Evolutionary conservation across 30 jellyfish, hydroid and myxozoan genomes (phyloP).

Genomic region (Aurelia aurita complex sp. Pacific): DNA sequence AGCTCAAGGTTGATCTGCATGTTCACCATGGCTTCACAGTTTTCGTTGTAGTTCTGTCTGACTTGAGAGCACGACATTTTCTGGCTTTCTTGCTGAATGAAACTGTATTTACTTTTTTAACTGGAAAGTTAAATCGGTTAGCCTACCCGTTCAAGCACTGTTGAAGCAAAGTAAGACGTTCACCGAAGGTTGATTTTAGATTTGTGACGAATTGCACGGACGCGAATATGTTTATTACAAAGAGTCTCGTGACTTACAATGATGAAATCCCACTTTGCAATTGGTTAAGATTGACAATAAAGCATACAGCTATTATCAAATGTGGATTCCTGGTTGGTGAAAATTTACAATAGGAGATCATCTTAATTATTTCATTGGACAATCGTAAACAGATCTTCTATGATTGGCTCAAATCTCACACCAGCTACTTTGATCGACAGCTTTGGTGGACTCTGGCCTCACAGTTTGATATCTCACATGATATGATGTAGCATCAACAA

Average conservation of each 20-base stretch:
- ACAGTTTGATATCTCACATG: too few relatives aligned
- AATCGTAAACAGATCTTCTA: not conserved
- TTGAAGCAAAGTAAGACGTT: slow-evolving; percentile 80
- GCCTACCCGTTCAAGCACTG: slow-evolving; percentile 92
- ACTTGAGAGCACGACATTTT: slow-evolving; percentile 65
- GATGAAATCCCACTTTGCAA: too few relatives aligned
- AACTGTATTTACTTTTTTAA: too few relatives aligned
- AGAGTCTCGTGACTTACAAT: not conserved
- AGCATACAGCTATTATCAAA: too few relatives aligned
- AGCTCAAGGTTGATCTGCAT: slow-evolving; percentile 94
- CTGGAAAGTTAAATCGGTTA: slow-evolving; percentile 6
- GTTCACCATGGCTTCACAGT: slow-evolving; percentile 96
- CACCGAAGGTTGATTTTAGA: slow-evolving; percentile 10
- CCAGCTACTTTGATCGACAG: too few relatives aligned
- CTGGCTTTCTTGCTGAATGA: not conserved
- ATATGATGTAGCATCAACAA: too few relatives aligned
- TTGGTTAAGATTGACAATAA: too few relatives aligned
- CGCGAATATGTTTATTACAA: not conserved
- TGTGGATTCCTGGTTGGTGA: not conserved
- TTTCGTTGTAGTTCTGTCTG: slow-evolving; percentile 93
- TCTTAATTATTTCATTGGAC: not conserved
- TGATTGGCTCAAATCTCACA: not conserved
- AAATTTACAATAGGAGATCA: not conserved
- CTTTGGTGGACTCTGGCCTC: too few relatives aligned
- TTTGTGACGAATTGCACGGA: not conserved